Conservation (phyloP, 2,113 vertebrate species). For the Protomyctophum bolini region DNA sequence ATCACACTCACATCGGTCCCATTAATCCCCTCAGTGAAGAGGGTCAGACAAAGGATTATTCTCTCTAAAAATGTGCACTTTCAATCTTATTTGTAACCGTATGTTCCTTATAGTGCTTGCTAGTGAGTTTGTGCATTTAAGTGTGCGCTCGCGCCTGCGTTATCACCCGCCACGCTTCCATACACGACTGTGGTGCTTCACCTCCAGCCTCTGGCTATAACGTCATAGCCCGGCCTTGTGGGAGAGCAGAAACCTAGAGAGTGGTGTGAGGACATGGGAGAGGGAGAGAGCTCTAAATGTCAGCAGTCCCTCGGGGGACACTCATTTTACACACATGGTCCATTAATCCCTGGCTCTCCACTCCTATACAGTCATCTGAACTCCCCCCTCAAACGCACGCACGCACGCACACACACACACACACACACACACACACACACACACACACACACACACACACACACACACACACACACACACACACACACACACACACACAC, state of each 20-base stretch:
- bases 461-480: too few relatives aligned
- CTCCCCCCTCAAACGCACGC: too few relatives aligned
- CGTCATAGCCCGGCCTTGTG: constrained; percentile 52
- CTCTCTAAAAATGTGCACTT: constrained; percentile 24
- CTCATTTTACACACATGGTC: constrained; percentile 41
- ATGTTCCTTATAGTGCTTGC: constrained; percentile 25
- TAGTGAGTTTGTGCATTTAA: background rate
- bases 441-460: background rate
- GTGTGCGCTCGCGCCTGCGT: constrained; percentile 42
- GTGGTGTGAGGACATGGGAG: constrained; percentile 15
- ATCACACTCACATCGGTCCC: constrained; percentile 25
- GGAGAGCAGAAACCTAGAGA: constrained; percentile 16
- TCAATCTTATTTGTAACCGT: background rate
- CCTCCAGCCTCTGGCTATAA: constrained; percentile 42
- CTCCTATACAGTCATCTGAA: constrained; percentile 12
- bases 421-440: constrained; percentile 2
- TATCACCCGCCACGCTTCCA: constrained; percentile 13
- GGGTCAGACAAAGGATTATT: constrained; percentile 38
- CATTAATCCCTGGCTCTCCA: constrained; percentile 32
- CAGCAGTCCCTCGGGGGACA: constrained; percentile 29
- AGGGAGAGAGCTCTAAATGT: constrained; percentile 38
- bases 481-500: too few relatives aligned
- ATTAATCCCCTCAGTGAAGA: constrained; percentile 40
- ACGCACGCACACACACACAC: too few relatives aligned
- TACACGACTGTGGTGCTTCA: constrained; percentile 33